Conservation (phyloP, 2,797 vertebrate species). For the Bufotes viridis region DNA sequence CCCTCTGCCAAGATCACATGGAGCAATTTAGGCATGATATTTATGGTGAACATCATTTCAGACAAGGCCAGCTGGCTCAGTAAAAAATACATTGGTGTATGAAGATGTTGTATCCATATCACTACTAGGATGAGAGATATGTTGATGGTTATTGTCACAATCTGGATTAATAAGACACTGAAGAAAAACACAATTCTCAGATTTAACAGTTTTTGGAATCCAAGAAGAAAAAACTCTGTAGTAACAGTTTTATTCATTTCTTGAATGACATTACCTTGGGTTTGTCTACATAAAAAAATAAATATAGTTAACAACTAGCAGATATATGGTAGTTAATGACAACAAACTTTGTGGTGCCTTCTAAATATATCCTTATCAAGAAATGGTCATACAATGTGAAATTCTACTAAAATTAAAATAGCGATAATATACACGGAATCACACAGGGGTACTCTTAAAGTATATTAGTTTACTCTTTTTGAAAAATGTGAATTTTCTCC, state of each 20-base stretch:
- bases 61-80: conserved; percentile 39
- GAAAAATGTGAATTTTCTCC: too few species aligned
- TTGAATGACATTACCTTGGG: background rate
- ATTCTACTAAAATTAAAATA: too few species aligned
- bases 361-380: too few species aligned
- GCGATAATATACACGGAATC: too few species aligned
- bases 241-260: conserved; percentile 38
- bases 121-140: conserved; percentile 14
- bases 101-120: background rate
- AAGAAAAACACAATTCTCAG: conserved; percentile 43
- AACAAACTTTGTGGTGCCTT: too few species aligned
- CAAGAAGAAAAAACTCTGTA: conserved; percentile 47
- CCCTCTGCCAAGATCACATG: conserved; percentile 28
- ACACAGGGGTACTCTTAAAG: too few species aligned
- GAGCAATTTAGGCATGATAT: conserved; percentile 47
- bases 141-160: conserved; percentile 41
- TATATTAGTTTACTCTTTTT: too few species aligned
- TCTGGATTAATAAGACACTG: conserved; percentile 3
- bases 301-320: background rate
- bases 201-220: conserved; percentile 33
- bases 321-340: too few species aligned
- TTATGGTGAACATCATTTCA: conserved; percentile 52
- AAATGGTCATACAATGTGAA: too few species aligned
- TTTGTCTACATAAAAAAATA: background rate
- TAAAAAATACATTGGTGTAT: conserved; percentile 58